phyloP scores from a whole-genome alignment of 2,888 invertebrate species.

The Microplitis manilae region DNA sequence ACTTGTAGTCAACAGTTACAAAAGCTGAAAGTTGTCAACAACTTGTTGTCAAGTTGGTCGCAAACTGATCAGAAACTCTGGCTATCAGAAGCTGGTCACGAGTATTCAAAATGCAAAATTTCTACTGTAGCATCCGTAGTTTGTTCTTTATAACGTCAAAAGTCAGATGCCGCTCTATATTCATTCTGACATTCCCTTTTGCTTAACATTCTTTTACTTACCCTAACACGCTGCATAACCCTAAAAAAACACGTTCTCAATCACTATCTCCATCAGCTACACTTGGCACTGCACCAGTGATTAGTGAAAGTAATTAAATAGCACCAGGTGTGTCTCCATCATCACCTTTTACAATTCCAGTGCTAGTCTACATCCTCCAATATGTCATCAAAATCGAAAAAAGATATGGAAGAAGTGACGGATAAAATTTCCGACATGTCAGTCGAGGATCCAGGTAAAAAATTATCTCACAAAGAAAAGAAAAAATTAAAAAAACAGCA shows the following conservation, averaged over 20 bases:
- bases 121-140: too few relatives aligned
- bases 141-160: too few relatives aligned
- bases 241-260: not conserved
- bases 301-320: not conserved
- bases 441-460: conserved; percentile 74
- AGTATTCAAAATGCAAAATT: too few relatives aligned
- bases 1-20: too few relatives aligned
- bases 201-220: not conserved
- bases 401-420: conserved; percentile 47
- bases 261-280: not conserved
- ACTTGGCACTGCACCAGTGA: not conserved
- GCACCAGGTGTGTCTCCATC: not conserved
- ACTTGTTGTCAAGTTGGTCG: too few relatives aligned
- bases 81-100: too few relatives aligned
- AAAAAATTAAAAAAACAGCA: conserved; percentile 91
- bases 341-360: not conserved
- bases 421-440: conserved; percentile 61
- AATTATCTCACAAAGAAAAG: conserved; percentile 91
- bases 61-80: too few relatives aligned
- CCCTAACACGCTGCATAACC: not conserved
- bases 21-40: too few relatives aligned
- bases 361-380: conserved; percentile 23
- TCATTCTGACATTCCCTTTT: not conserved
- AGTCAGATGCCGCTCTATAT: not conserved
- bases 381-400: conserved; percentile 59